Conservation (phyloP, 2,113 vertebrate species). For the Chrysemys picta region DNA sequence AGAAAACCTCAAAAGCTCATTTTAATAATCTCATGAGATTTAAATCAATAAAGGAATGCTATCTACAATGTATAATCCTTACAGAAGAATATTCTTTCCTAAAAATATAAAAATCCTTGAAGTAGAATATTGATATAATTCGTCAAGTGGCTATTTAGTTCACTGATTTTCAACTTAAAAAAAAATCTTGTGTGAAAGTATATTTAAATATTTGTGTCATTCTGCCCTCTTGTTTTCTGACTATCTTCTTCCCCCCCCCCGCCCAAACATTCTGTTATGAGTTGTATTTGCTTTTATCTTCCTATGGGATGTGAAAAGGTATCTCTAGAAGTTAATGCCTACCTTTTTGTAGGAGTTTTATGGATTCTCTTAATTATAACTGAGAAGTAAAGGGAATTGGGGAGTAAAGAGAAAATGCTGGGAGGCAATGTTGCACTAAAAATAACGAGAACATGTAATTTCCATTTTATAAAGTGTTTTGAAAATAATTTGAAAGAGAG, state of each 20-base stretch:
- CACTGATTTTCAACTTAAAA: not conserved
- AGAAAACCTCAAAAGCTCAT: not conserved
- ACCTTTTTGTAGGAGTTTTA: constrained; percentile 1
- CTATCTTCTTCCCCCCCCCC: not conserved
- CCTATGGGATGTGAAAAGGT: not conserved
- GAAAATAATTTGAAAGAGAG: not conserved
- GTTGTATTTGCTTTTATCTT: constrained; percentile 13
- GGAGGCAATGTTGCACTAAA: not conserved
- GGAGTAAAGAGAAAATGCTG: not conserved
- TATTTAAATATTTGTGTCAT: not conserved
- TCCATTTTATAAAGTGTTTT: not conserved
- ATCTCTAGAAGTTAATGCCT: not conserved
- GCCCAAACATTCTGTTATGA: not conserved
- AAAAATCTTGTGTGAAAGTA: not conserved
- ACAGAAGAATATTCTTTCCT: not conserved
- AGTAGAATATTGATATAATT: not conserved
- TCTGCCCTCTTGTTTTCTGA: not conserved
- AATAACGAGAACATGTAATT: not conserved
- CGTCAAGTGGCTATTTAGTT: not conserved
- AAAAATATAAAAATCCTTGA: not conserved
- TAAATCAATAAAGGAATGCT: not conserved
- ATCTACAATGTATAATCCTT: not conserved
- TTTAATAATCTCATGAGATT: not conserved
- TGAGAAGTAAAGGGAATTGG: not conserved
- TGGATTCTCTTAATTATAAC: constrained; percentile 29